A percentile compares a stretch with the other conserved stretches of the same genome.
Evolutionary conservation across 1,140 invertebrate species (phyloP).

Genomic region (Macrostomum lignano): DNA sequence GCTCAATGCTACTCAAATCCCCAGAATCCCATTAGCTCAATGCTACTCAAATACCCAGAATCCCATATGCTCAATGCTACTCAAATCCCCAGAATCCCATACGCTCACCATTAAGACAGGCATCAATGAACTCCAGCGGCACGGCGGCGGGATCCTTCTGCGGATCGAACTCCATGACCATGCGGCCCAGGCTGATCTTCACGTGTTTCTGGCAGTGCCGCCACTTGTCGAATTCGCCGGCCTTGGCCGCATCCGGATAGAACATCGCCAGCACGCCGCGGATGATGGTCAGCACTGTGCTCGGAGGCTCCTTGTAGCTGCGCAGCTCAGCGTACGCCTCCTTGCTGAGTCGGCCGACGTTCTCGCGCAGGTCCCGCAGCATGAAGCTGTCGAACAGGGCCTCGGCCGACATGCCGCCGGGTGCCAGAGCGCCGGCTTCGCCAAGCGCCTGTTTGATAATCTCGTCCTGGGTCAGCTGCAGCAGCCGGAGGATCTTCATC

Average conservation of each 20-base stretch:
- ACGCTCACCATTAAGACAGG: too few species aligned
- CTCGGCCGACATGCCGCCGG: too few species aligned
- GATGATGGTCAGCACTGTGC: constrained; percentile 16
- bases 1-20: too few species aligned
- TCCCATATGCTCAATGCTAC: too few species aligned
- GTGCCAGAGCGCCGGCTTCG: too few species aligned
- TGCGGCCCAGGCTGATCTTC: constrained; percentile 15
- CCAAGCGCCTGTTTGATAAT: constrained; percentile 14
- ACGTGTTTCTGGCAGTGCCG: constrained; percentile 16
- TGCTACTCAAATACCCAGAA: too few species aligned
- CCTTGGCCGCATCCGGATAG: constrained; percentile 12
- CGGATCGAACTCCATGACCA: constrained; percentile 18
- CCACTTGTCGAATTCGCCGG: constrained; percentile 19
- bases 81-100: too few species aligned
- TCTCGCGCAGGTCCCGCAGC: constrained; percentile 22
- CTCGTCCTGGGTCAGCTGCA: constrained; percentile 20
- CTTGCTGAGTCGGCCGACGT: constrained; percentile 13
- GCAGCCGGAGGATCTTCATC: constrained; percentile 18
- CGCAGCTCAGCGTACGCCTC: constrained; percentile 20
- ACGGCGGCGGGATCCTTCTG: constrained; percentile 12
- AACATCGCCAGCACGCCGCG: constrained; percentile 19
- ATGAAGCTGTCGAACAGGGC: constrained; percentile 26
- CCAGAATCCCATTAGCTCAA: too few species aligned
- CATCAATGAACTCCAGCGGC: too few species aligned
- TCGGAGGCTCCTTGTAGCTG: constrained; percentile 18